phyloP scores from a whole-genome alignment of 1,140 invertebrate species.

The Papilio polyxenes region DNA sequence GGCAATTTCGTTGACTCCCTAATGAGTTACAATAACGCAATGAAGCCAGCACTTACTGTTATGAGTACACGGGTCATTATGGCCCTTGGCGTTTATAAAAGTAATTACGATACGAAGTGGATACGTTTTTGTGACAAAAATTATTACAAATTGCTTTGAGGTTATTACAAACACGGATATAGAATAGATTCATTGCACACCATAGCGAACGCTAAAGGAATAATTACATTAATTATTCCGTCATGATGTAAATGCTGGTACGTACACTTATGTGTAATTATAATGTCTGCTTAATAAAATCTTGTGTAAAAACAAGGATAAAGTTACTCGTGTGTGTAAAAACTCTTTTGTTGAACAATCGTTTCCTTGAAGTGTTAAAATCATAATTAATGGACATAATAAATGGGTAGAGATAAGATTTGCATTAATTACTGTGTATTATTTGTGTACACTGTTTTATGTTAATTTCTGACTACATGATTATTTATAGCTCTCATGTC shows the following conservation, averaged over 20 bases:
- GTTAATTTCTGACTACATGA: background rate
- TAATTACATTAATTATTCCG: conserved; percentile 36
- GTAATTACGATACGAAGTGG: conserved; percentile 68
- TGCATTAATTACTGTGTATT: conserved; percentile 12
- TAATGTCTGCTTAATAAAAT: conserved; percentile 36
- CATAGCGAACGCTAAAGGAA: conserved; percentile 30
- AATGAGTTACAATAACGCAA: conserved; percentile 74
- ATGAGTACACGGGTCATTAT: conserved; percentile 64
- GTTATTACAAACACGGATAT: conserved; percentile 36
- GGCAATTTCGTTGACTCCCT: conserved; percentile 65
- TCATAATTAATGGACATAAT: conserved; percentile 36
- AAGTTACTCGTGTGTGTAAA: conserved; percentile 36
- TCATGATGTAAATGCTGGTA: conserved; percentile 22
- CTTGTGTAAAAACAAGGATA: conserved; percentile 38
- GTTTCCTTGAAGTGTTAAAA: conserved; percentile 38
- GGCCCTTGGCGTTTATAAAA: conserved; percentile 60
- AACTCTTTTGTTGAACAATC: conserved; percentile 30
- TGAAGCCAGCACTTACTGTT: conserved; percentile 63
- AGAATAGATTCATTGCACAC: conserved; percentile 37
- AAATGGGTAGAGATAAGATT: conserved; percentile 30
- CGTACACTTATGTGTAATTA: conserved; percentile 34
- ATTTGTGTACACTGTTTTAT: conserved; percentile 22
- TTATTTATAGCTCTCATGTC: conserved; percentile 14
- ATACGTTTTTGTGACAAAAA: conserved; percentile 61
- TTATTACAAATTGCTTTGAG: conserved; percentile 37